Percentiles rank a stretch among this genome's conserved stretches.
Conservation (phyloP, 2,888 invertebrate species). For the Drosophila austrosaltans region DNA sequence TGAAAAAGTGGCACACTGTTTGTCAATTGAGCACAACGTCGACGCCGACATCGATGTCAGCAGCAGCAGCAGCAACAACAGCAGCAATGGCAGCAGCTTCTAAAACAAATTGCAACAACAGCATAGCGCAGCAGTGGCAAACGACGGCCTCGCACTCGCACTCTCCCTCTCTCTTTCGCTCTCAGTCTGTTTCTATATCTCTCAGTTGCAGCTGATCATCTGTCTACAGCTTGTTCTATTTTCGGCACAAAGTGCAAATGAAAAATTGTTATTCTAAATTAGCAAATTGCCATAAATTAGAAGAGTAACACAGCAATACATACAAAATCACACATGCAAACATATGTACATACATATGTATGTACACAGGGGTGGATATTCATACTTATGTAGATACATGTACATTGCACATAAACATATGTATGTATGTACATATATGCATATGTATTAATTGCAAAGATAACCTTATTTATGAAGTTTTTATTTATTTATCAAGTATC, state of each 20-base stretch:
- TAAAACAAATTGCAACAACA: constrained; percentile 47
- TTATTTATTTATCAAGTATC: neutral
- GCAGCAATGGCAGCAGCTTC: constrained; percentile 51
- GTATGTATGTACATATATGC: neutral
- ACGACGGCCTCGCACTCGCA: neutral
- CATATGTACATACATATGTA: neutral
- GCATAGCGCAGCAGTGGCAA: constrained; percentile 10
- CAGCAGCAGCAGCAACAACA: constrained; percentile 24
- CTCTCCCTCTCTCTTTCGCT: neutral
- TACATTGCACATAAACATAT: neutral
- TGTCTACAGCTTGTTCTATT: constrained; percentile 47
- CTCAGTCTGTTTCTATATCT: neutral
- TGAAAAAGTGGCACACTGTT: constrained; percentile 61
- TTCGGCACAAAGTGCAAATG: constrained; percentile 55
- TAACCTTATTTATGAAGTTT: constrained; percentile 1
- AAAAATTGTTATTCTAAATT: constrained; percentile 59
- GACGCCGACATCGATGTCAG: constrained; percentile 9
- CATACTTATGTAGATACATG: neutral
- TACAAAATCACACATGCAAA: neutral
- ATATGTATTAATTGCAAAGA: neutral
- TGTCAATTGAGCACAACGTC: constrained; percentile 41
- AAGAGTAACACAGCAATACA: constrained; percentile 10
- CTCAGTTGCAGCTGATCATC: constrained; percentile 26
- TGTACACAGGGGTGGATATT: neutral
- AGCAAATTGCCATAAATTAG: constrained; percentile 50